Evolutionary conservation across 2,797 vertebrate genomes (phyloP), one percentile per base, ranked within the genome.

Genomic region (Sebastes oblongus): DNA sequence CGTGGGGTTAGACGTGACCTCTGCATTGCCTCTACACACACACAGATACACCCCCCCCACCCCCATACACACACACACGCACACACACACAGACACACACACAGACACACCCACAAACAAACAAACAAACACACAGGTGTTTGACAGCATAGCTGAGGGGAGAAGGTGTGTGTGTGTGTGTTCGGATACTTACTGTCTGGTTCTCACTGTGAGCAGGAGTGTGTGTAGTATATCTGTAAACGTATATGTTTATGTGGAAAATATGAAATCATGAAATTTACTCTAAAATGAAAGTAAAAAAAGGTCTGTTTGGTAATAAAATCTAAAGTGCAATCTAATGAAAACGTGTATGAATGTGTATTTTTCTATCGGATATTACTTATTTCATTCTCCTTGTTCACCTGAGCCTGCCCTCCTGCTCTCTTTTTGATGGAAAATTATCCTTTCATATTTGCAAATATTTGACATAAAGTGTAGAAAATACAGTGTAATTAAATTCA

Each of bases 1-100:
- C 92, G 80, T 85, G 77, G 92, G 94, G 94, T 79, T 75, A 77
- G 88, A 90, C 88, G 92, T 93, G 93, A 95, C 94, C 94, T 93
- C 91, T 76, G 61, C 88, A 88, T 91, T 86, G 84, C 88, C 90
- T 92, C 66, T 73, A 83, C 67, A 78, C 65, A 69, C 6, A 60
- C 65, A 66, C n/a, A 61, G 22, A 83, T 72, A 73, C 54, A 52
- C 18, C 52, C 8, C 14, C 65, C 24, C 30, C 30, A 3, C 8
- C 82, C 66, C 8, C 30, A 8, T 8, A 32, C 8, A 34, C 9
- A 10, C 62, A 78, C 65, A 10, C 32, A 10, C 9, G 4, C 9
- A 10, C 62, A 78, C 65, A 65, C 3, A 60, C 58, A 66, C 16
- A 61, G 12, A 83, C 32, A 61, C 18, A 54, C 6, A 60, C 58